phyloP scores from a whole-genome alignment of 2,888 invertebrate species.

The Clivina fossor region DNA sequence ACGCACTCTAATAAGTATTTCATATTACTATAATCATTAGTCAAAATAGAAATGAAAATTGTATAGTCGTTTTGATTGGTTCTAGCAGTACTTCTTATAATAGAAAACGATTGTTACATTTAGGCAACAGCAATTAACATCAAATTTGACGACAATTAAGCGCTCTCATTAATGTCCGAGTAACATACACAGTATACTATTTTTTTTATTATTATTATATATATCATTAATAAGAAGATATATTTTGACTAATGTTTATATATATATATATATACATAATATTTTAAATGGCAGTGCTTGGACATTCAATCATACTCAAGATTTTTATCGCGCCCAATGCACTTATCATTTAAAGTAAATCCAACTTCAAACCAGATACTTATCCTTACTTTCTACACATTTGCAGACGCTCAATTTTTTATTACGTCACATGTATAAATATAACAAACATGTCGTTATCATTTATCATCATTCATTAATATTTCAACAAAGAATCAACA shows the following conservation, averaged over 20 bases:
- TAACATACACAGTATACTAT: not conserved
- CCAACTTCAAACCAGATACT: too few relatives aligned
- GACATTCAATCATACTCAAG: constrained; percentile 26
- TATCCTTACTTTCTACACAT: too few relatives aligned
- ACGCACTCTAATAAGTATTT: constrained; percentile 25
- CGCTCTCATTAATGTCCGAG: not conserved
- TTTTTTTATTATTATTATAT: not conserved
- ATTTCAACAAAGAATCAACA: too few relatives aligned
- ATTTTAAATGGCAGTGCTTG: constrained; percentile 34
- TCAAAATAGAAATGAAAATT: constrained; percentile 15
- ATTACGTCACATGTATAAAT: not conserved
- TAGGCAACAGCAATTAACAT: constrained; percentile 22
- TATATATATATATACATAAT: too few relatives aligned
- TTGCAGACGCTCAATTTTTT: too few relatives aligned
- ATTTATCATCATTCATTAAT: too few relatives aligned
- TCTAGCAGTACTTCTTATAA: too few relatives aligned
- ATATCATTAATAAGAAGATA: not conserved
- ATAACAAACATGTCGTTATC: not conserved
- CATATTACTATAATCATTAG: constrained; percentile 27
- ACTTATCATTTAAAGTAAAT: not conserved
- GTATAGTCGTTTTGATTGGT: not conserved
- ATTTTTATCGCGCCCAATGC: constrained; percentile 20
- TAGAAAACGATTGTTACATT: constrained; percentile 18
- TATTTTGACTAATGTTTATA: constrained; percentile 33
- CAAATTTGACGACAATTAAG: constrained; percentile 18